These are phyloP conservation scores for Desmodus rotundus DNA, from an alignment of 2,113 vertebrate genomes.

Conservation along the genomic window DNA sequence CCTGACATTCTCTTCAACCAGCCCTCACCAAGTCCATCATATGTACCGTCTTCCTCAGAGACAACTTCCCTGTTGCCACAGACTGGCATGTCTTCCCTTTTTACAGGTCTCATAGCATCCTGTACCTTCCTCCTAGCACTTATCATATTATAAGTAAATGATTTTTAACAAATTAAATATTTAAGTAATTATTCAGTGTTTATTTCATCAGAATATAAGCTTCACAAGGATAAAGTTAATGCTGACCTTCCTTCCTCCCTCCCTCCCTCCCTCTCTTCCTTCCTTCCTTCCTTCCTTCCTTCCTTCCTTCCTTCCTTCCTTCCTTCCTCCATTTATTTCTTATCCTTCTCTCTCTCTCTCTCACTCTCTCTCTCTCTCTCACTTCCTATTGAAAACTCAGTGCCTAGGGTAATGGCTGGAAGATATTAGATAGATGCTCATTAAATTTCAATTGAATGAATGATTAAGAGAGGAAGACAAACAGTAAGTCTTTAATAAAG, in stretches of 20 bases:
- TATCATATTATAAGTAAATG: background rate
- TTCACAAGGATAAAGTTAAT: background rate
- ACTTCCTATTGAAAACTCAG: background rate
- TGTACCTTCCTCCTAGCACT: background rate
- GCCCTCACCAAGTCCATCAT: background rate
- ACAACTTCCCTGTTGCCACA: background rate
- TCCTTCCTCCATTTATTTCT: too few relatives aligned
- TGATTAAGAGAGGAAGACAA: background rate
- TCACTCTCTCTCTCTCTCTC: background rate
- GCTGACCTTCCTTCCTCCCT: too few relatives aligned
- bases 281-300: background rate
- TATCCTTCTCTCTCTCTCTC: too few relatives aligned
- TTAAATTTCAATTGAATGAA: background rate
- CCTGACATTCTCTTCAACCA: background rate
- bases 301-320: too few relatives aligned
- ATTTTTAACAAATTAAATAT: background rate
- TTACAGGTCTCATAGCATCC: background rate
- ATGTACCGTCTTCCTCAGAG: background rate
- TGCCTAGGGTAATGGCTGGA: background rate
- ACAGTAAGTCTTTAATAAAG: background rate
- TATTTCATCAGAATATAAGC: background rate
- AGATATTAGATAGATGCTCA: background rate
- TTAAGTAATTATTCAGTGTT: background rate
- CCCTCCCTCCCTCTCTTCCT: too few relatives aligned
- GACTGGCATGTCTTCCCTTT: background rate